Evolutionary conservation across 2,113 vertebrate species (phyloP).

Genomic region (Dryoscopus gambensis): DNA sequence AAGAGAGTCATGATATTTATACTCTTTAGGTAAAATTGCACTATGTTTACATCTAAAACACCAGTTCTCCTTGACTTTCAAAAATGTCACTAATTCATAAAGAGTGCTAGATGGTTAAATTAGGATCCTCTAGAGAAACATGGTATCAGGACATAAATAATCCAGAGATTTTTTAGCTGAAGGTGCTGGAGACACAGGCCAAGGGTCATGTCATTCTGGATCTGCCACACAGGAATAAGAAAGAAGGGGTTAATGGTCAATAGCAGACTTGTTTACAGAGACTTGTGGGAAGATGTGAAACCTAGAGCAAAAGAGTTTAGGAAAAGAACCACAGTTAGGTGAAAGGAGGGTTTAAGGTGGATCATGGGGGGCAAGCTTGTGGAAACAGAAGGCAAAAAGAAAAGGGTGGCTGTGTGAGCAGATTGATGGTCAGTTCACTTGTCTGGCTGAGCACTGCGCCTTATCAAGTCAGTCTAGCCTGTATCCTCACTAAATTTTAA

Average conservation of each 20-base stretch:
- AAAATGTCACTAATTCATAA: neutral
- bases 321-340: neutral
- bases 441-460: neutral
- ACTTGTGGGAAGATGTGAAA: neutral
- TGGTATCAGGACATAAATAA: neutral
- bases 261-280: neutral
- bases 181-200: neutral
- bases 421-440: neutral
- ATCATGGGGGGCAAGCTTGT: accelerated
- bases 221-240: neutral
- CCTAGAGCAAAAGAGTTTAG: neutral
- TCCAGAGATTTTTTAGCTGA: neutral
- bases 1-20: neutral
- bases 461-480: neutral
- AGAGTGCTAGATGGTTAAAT: neutral
- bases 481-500: neutral
- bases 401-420: neutral
- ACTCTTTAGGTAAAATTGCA: neutral
- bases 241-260: neutral
- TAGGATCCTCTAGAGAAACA: neutral
- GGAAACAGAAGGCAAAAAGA: neutral
- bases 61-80: neutral
- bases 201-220: accelerated
- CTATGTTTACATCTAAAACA: neutral
- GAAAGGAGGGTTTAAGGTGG: neutral